Evolutionary conservation across 2,888 invertebrate species (phyloP).

Genomic region (Rhaphigaster nebulosa): DNA sequence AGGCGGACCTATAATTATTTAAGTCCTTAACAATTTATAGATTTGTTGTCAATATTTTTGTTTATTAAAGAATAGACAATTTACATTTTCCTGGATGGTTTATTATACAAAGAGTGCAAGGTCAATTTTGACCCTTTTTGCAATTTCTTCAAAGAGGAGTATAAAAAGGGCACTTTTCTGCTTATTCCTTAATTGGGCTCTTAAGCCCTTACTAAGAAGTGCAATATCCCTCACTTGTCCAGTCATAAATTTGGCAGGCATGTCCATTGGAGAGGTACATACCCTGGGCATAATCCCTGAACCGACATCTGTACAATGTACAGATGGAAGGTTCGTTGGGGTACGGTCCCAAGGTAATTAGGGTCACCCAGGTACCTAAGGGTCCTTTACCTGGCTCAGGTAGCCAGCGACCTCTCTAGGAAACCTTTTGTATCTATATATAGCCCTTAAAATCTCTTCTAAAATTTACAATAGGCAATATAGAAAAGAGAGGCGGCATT

Average conservation of each 20-base stretch:
- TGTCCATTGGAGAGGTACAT: neutral
- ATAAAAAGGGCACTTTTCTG: neutral
- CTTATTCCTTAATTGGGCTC: neutral
- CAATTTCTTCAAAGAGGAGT: neutral
- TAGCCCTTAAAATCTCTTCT: neutral
- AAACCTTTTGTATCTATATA: neutral
- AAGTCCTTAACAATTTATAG: too few relatives aligned
- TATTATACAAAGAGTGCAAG: too few relatives aligned
- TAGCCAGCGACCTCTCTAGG: conserved; percentile 13
- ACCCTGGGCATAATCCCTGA: neutral
- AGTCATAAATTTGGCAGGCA: neutral
- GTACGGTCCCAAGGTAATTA: neutral
- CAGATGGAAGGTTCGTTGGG: neutral
- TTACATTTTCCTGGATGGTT: too few relatives aligned
- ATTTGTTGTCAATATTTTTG: too few relatives aligned
- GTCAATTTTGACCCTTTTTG: too few relatives aligned
- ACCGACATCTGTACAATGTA: neutral
- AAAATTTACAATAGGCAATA: neutral
- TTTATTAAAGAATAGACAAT: too few relatives aligned
- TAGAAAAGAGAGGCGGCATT: neutral
- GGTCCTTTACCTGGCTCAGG: neutral
- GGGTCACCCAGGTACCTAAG: neutral
- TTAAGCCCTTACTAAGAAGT: neutral
- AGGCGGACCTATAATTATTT: too few relatives aligned
- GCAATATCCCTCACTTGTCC: neutral